Conservation (phyloP, 1,140 invertebrate species). For the Tribolium madens region DNA sequence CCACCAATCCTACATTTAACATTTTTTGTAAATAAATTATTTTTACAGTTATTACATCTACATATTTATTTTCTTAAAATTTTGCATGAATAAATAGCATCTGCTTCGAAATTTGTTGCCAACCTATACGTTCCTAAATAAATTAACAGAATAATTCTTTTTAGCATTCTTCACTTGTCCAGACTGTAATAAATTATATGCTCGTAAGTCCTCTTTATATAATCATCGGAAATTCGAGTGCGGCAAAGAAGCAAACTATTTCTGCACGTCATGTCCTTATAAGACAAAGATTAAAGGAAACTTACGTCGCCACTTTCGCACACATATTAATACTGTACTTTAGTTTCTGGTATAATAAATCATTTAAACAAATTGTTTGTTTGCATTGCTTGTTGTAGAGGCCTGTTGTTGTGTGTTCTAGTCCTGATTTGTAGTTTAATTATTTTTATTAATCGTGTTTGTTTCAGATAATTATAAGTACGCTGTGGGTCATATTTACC, state of each 20-base stretch:
- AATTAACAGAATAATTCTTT: not conserved
- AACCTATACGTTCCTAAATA: no score
- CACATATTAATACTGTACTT: not conserved
- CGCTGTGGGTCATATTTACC: slow-evolving; percentile 30
- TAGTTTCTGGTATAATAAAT: slow-evolving; percentile 6
- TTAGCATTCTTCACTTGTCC: slow-evolving; percentile 36
- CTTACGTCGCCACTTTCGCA: slow-evolving; percentile 47
- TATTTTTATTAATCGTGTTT: slow-evolving; percentile 10
- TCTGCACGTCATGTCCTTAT: slow-evolving; percentile 66
- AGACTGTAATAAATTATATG: slow-evolving; percentile 53
- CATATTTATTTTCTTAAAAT: not conserved
- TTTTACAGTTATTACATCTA: not conserved
- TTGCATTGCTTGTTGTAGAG: slow-evolving; percentile 9
- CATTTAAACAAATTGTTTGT: not conserved
- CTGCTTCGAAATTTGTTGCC: no score
- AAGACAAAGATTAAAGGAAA: slow-evolving; percentile 54
- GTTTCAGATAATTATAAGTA: slow-evolving; percentile 35
- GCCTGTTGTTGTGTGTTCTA: slow-evolving; percentile 11
- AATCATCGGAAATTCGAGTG: slow-evolving; percentile 68
- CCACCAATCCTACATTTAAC: slow-evolving; percentile 3
- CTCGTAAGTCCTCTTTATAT: slow-evolving; percentile 47
- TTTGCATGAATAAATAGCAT: not conserved
- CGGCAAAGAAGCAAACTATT: slow-evolving; percentile 68
- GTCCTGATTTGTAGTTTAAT: not conserved
- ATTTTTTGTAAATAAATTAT: not conserved